Evolutionary conservation across 2,113 vertebrate genomes (phyloP), one percentile per base, ranked within the genome.

Genomic region (Spheniscus mendiculus): DNA sequence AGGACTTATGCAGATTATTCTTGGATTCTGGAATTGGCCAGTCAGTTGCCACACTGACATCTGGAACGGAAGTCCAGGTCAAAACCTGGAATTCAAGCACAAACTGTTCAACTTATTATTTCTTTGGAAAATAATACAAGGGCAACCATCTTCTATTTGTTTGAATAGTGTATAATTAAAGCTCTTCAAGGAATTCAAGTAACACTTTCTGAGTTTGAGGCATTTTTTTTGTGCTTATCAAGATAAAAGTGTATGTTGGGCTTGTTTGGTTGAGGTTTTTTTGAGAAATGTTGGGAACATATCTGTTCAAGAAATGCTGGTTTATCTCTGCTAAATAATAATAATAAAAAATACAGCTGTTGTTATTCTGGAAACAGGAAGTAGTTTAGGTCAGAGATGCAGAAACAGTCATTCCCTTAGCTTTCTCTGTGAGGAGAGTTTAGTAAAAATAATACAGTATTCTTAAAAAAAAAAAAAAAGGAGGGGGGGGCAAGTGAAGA

Each of bases 401-500:
- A 80, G 49, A 76, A 89, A 63, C 4, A 88, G n/a, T 88, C 0
- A 36, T 76, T 87, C 36, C 42, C 22, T 59, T 56, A 66, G n/a
- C 22, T 26, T 74, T 71, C 49, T 44, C 58, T 61, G 26, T 34
- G 17, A 58, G 36, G 12, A 66, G 25, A 74, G 12, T 65, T 85
- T 65, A 58, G 12, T 84, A 53, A 87, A 82, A 87, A 45, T 70
- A 89, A 36, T 50, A 59, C 20, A 20, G 13, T 50, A 34, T 25
- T 73, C 10, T 19, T 32, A n/a, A n/a, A n/a, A n/a, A n/a, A n/a
- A n/a, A n/a, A n/a, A 1, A 9, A 65, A 12, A 16, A 12, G 61
- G 2, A 1, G 2, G 1, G 5, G 1, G 6, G 18, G 5, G 4
- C 4, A 70, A 17, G 17, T 66, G n/a, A 47, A 52, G 58, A 71